Evolutionary conservation across 2,797 vertebrate species (phyloP), one percentile per base, ranked within the genome.

Genomic region (Silurus aristotelis): DNA sequence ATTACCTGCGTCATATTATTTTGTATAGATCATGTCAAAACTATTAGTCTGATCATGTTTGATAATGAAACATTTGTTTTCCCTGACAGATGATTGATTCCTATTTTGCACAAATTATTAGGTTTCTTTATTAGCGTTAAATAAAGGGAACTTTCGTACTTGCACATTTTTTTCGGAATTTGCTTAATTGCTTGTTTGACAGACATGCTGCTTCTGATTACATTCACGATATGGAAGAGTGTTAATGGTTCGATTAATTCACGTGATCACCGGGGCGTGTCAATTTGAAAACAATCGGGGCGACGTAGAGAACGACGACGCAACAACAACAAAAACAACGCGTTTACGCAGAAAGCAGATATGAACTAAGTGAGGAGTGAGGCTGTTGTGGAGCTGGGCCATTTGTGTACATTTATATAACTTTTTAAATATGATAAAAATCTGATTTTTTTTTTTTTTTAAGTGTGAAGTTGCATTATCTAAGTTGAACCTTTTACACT

Each of bases 401-500:
- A 56, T 31, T 76, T 61, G 17, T 38, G 27, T 22, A 38, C 1
- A 60, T 22, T 46, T 63, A 64, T 17, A 46, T 3, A 67, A 3
- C 48, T 14, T 52, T 52, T 46, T n/a, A 63, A n/a, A 27, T 20
- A 17, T 48, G 5, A 79, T n/a, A 61, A 46, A 79, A 79, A 43
- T 14, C 38, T 17, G 60, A 12, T 19, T 7, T 67, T 3, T 10
- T 7, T 48, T 6, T 48, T 52, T 52, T 52, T 7, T 10, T 7
- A 52, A 78, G 79, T 38, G 20, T 80, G 31, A 55, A 56, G 58
- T 63, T 81, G 63, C 17, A 68, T 67, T 63, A 72, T 46, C 84
- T 48, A 22, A 77, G 27, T 55, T 17, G 38, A 83, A 83, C 75
- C 85, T 87, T 80, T 70, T 12, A n/a, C 86, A 82, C 71, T 84